Evolutionary conservation across 2,113 vertebrate species (phyloP), one percentile per base, ranked within the genome.

Genomic region (Myocastor coypus): DNA sequence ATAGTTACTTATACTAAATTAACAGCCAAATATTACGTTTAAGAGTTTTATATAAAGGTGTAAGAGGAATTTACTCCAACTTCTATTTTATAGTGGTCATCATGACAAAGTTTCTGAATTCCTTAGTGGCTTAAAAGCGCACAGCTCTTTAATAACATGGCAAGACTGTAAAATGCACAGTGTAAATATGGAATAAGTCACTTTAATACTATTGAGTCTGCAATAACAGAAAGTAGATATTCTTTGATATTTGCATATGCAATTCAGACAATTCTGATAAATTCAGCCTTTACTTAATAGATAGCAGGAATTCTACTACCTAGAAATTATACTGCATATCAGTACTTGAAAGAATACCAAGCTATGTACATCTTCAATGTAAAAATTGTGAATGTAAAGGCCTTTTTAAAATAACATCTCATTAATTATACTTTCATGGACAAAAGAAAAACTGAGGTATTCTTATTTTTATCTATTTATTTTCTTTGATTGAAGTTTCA

Each of bases 391-490:
- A 71, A 84, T 87, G 24, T 73, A 93, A 93, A 92, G 30, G 34
- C 14, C 89, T 71, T 63, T n/a, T 5, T 32, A 89, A 89, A 82
- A n/a, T 30, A 89, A 75, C 86, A 92, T 87, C 22, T 22, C 78
- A 88, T 85, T 92, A 82, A 19, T 63, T 75, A 87, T 10, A 92
- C 7, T 69, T 63, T 42, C 20, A 42, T 2, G 10, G 64, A 14
- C 16, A 68, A 69, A 86, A 69, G 86, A 97, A 97, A 89, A 57
- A 90, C 50, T 57, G 61, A 81, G 30, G 91, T 89, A 95, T 96
- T 97, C 97, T 81, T 46, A 97, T 57, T 57, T 57, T 57, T 19
- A 57, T 17, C 16, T 57, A 57, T 57, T 57, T 55, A 14, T 55
- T 55, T 57, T 5, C 19, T 57, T 57, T 57, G 55, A 19, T 17